Conservation (phyloP, 1,140 invertebrate species). For the Atta colombica region DNA sequence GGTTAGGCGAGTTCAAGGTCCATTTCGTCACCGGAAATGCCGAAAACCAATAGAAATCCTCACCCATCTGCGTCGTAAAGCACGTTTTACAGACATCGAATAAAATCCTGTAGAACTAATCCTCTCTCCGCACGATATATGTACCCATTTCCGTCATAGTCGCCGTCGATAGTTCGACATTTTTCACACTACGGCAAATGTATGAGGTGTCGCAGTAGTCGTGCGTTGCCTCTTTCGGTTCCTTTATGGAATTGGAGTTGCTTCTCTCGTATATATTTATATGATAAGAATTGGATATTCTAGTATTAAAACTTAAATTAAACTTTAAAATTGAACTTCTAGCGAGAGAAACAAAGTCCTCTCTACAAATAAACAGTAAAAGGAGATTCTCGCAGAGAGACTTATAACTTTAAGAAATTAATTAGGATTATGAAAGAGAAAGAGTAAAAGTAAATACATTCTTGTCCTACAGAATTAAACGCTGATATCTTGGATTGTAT, state of each 20-base stretch:
- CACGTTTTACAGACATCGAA: neutral
- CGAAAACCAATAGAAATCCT: neutral
- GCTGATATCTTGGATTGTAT: neutral
- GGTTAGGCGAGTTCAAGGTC: conserved; percentile 30
- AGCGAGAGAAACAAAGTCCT: conserved; percentile 15
- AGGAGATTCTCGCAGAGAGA: neutral
- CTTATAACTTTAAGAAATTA: conserved; percentile 42
- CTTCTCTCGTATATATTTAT: neutral
- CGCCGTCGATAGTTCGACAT: conserved; percentile 20
- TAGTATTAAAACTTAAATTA: conserved; percentile 38
- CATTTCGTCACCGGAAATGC: conserved; percentile 13
- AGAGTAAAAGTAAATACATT: neutral
- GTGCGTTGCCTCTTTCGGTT: conserved; percentile 2
- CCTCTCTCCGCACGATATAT: neutral
- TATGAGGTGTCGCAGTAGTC: conserved; percentile 4
- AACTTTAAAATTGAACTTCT: conserved; percentile 44
- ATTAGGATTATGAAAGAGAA: conserved; percentile 18
- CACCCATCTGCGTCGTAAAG: neutral
- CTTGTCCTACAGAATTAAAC: conserved; percentile 12
- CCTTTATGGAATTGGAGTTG: neutral
- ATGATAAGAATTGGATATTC: conserved; percentile 12
- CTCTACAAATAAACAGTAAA: conserved; percentile 24
- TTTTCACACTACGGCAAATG: conserved; percentile 2
- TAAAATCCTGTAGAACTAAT: neutral
- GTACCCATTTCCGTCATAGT: conserved; percentile 15